These are phyloP conservation scores for Orthosia incerta DNA, from an alignment of 2,888 invertebrate species.

Conservation along the genomic window DNA sequence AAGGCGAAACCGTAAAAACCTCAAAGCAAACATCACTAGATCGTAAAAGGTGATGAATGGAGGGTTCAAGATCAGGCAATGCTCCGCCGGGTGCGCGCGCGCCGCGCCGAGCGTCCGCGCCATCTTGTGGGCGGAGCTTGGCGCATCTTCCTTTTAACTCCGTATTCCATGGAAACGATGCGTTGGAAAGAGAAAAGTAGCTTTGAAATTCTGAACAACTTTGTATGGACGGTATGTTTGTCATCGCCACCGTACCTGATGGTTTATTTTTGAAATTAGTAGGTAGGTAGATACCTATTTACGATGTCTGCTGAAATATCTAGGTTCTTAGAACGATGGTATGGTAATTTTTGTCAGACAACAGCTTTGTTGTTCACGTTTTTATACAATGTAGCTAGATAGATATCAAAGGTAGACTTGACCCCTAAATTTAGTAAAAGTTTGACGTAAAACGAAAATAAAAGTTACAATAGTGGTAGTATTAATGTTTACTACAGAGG, in stretches of 20 bases:
- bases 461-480: slow-evolving; percentile 66
- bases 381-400: slow-evolving; percentile 6
- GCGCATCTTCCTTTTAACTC: slow-evolving; percentile 75
- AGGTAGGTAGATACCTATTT: slow-evolving; percentile 3
- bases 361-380: slow-evolving; percentile 21
- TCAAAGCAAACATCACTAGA: slow-evolving; percentile 80
- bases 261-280: slow-evolving; percentile 42
- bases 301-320: slow-evolving; percentile 10
- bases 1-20: slow-evolving; percentile 86
- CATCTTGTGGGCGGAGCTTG: slow-evolving; percentile 87
- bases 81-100: slow-evolving; percentile 73
- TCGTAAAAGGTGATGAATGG: slow-evolving; percentile 88
- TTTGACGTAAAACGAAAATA: slow-evolving; percentile 12
- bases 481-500: slow-evolving; percentile 80
- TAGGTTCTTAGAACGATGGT: slow-evolving; percentile 11
- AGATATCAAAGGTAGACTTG: neutral
- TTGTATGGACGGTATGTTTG: slow-evolving; percentile 52
- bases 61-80: slow-evolving; percentile 85
- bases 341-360: slow-evolving; percentile 13
- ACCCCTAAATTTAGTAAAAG: slow-evolving; percentile 5
- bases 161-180: slow-evolving; percentile 68
- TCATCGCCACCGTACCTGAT: slow-evolving; percentile 61
- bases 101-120: slow-evolving; percentile 71
- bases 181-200: slow-evolving; percentile 79
- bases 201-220: slow-evolving; percentile 56